These are phyloP conservation scores for Cydia amplana DNA, from an alignment of 1,140 invertebrate genomes.

Conservation along the genomic window DNA sequence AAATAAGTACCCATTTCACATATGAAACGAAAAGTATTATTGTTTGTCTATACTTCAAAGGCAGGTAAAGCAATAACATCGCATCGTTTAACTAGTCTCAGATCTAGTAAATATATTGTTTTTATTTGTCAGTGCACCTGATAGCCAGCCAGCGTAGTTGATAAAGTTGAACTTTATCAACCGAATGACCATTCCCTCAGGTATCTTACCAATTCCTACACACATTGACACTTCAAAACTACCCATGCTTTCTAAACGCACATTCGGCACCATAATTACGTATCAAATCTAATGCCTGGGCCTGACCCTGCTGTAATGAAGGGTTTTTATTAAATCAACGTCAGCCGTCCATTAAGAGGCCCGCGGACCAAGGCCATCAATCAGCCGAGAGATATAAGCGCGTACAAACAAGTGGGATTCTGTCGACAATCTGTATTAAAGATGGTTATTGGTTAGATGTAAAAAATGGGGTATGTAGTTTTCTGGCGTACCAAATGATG, in stretches of 20 bases:
- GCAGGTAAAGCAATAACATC: too few species aligned
- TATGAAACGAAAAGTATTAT: too few species aligned
- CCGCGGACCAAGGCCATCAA: constrained; percentile 60
- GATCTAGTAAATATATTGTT: too few species aligned
- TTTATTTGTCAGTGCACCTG: not conserved
- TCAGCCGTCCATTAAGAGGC: constrained; percentile 71
- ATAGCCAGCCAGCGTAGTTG: too few species aligned
- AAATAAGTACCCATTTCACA: too few species aligned
- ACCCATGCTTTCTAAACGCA: constrained; percentile 36
- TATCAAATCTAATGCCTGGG: constrained; percentile 49
- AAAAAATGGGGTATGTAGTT: not conserved
- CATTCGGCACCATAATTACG: constrained; percentile 51
- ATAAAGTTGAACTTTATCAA: not conserved
- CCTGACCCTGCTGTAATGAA: constrained; percentile 69
- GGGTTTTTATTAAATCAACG: constrained; percentile 79
- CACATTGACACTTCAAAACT: not conserved
- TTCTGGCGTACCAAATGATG: too few species aligned
- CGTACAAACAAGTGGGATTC: not conserved
- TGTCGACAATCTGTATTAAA: not conserved
- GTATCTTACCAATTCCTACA: not conserved
- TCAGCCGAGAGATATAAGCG: constrained; percentile 57
- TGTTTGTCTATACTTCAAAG: too few species aligned
- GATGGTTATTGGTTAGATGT: not conserved
- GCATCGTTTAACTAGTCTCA: too few species aligned
- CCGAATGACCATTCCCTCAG: not conserved